Evolutionary conservation across 2,797 vertebrate species (phyloP).

Genomic region (Poliocrania exsul): DNA sequence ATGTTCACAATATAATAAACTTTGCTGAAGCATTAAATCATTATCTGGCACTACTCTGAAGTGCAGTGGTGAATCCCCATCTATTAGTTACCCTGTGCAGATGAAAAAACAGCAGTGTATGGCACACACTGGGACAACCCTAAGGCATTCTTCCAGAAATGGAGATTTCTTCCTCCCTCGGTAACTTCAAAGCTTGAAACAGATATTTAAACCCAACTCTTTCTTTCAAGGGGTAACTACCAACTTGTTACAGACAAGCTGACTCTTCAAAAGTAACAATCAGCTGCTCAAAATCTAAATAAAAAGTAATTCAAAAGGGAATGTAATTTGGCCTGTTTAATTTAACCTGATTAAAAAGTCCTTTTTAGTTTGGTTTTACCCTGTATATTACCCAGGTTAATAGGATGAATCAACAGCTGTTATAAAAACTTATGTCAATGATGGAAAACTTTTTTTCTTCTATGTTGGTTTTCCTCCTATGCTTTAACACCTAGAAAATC

Average conservation of each 20-base stretch:
- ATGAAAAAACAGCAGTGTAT: background rate
- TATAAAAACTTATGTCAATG: too few species aligned
- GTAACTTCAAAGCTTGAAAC: conserved; percentile 8
- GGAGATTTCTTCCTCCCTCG: background rate
- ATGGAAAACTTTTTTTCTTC: background rate
- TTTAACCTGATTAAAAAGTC: background rate
- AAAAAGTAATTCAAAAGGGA: background rate
- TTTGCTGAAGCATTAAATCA: background rate
- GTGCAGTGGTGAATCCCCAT: background rate
- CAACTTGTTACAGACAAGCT: background rate
- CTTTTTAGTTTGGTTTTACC: background rate
- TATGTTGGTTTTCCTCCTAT: background rate
- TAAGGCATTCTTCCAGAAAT: background rate
- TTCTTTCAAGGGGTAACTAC: background rate
- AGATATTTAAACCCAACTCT: background rate
- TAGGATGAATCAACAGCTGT: too few species aligned
- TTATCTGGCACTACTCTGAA: background rate
- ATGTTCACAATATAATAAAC: background rate
- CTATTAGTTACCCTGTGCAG: background rate
- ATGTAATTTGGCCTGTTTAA: background rate
- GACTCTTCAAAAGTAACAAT: background rate
- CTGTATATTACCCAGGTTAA: background rate
- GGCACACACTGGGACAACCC: background rate
- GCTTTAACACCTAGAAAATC: background rate
- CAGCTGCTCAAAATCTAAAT: background rate